Evolutionary conservation across 2,113 vertebrate genomes (phyloP).

Genomic region (Petroica traversi): DNA sequence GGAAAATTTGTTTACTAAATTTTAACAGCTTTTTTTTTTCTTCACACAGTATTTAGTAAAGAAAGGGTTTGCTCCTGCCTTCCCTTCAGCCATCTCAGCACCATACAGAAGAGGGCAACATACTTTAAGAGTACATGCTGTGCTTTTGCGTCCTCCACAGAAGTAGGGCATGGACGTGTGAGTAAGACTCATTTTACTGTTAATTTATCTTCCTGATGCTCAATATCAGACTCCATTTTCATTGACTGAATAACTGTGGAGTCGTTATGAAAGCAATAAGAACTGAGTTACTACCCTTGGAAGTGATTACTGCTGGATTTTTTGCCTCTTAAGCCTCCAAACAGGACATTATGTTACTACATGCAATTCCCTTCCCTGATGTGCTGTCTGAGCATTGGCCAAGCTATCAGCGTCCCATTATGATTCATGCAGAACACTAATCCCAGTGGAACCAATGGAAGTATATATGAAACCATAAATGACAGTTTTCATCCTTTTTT

Average conservation of each 20-base stretch:
- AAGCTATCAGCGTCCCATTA: not conserved
- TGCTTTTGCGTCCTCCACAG: slow-evolving; percentile 28
- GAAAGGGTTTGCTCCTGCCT: not conserved
- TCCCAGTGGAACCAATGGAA: not conserved
- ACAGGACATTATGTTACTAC: slow-evolving; percentile 47
- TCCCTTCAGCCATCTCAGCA: slow-evolving; percentile 24
- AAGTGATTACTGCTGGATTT: slow-evolving; percentile 70
- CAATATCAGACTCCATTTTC: slow-evolving; percentile 57
- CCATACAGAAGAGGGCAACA: slow-evolving; percentile 9
- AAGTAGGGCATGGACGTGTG: slow-evolving; percentile 17
- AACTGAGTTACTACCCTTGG: slow-evolving; percentile 54
- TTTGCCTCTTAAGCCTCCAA: slow-evolving; percentile 52
- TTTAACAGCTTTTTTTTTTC: slow-evolving; percentile 6
- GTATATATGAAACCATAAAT: not conserved
- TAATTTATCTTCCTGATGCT: slow-evolving; percentile 45
- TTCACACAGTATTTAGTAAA: slow-evolving; percentile 38
- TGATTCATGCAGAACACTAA: not conserved
- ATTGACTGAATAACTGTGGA: slow-evolving; percentile 66
- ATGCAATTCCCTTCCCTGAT: slow-evolving; percentile 25
- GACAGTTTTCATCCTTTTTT: not conserved
- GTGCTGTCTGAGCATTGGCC: slow-evolving; percentile 44
- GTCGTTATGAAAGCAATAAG: slow-evolving; percentile 64
- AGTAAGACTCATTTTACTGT: slow-evolving; percentile 4
- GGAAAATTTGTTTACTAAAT: slow-evolving; percentile 41
- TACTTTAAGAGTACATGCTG: slow-evolving; percentile 24